Evolutionary conservation across 2,797 vertebrate genomes (phyloP), one percentile per base, ranked within the genome.

Genomic region (Enteromius radiatus): DNA sequence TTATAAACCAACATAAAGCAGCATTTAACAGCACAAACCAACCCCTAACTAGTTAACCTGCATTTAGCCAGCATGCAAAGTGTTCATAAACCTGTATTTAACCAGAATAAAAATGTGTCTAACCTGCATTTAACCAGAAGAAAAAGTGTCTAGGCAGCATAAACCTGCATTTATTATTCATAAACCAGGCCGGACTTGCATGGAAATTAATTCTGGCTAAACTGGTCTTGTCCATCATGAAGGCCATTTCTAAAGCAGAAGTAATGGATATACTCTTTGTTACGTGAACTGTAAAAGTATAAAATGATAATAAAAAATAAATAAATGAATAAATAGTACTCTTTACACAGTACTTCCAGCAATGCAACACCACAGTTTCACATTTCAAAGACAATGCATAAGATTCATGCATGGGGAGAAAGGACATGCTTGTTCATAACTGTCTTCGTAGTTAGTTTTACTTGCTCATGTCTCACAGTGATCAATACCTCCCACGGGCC

Each of bases 401-500:
- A 7, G 1, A 76, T 76, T 56, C 71, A 31, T 15, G 47, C 23
- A 45, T 23, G 54, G 47, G 8, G 47, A 9, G 19, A 49, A 26
- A 33, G 8, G 11, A 47, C 70, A 36, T 12, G 17, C 61, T 67
- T 21, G 11, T 52, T 26, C 31, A 43, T 10, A 63, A 36, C 54
- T 31, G n/a, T 49, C 70, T 73, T 52, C 3, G 31, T 33, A 28
- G 49, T 38, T 31, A 43, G 31, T 26, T 69, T 49, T 63, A 26
- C 69, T 56, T 65, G 71, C 61, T 82, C 47, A 75, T 63, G 69
- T 67, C 64, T 77, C 28, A 65, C 26, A 12, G 19, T 59, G 38
- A 61, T 77, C 74, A 45, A 70, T 83, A 77, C 41, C 23, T 31
- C 73, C 63, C 21, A 70, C 3, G 15, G 54, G 26, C 81, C 74